A percentile compares a stretch with the other conserved stretches of the same genome.
These are phyloP conservation scores for Anthonomus grandis DNA, from an alignment of 1,140 invertebrate genomes.

Conservation along the genomic window DNA sequence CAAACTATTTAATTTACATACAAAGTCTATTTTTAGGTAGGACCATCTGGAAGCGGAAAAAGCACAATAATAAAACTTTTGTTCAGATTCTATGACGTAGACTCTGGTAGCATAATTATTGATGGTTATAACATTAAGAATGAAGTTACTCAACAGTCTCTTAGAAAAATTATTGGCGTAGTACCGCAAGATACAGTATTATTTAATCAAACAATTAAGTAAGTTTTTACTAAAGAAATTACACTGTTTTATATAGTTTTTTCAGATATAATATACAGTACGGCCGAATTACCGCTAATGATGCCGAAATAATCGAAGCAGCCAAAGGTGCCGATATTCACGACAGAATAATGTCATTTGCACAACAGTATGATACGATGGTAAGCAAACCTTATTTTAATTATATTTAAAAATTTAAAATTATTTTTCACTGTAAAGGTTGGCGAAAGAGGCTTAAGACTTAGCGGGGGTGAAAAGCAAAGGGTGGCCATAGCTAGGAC, in stretches of 20 bases:
- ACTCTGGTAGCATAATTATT: constrained; percentile 78
- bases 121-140: constrained; percentile 82
- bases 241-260: constrained; percentile 4
- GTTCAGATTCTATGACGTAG: constrained; percentile 94
- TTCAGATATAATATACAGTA: constrained; percentile 92
- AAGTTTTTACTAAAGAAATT: constrained; percentile 27
- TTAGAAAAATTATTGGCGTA: constrained; percentile 79
- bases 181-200: constrained; percentile 97
- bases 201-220: constrained; percentile 91
- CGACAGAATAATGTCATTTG: constrained; percentile 84
- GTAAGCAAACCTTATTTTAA: constrained; percentile 38
- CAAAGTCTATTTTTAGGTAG: constrained; percentile 68
- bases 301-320: constrained; percentile 83
- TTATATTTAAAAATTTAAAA: background rate
- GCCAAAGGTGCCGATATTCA: constrained; percentile 93
- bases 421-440: constrained; percentile 54
- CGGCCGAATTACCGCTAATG: constrained; percentile 72
- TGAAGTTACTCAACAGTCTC: constrained; percentile 70
- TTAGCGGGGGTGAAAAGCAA: constrained; percentile 91
- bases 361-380: constrained; percentile 81
- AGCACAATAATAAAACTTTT: constrained; percentile 90
- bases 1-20: background rate
- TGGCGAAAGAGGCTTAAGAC: constrained; percentile 72
- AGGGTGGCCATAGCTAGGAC: constrained; percentile 90
- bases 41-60: constrained; percentile 89